A percentile compares a stretch with the other conserved stretches of the same genome.
These are phyloP conservation scores for Orthonychiurus folsomi DNA, from an alignment of 2,888 invertebrate species.

Conservation along the genomic window DNA sequence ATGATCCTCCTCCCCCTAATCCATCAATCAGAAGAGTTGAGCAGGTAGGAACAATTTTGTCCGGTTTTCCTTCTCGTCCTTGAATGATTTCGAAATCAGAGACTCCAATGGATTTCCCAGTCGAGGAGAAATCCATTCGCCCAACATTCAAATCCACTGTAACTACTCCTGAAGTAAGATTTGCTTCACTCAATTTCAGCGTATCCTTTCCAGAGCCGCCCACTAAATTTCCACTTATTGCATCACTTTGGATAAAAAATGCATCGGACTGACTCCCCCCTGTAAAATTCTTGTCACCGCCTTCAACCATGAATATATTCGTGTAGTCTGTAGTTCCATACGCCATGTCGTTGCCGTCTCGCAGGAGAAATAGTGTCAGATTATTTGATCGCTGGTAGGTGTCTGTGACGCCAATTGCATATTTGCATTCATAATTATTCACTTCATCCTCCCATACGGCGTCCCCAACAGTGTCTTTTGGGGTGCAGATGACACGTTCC, in stretches of 20 bases:
- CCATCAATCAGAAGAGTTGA: not conserved
- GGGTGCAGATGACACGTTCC: no score
- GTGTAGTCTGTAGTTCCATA: not conserved
- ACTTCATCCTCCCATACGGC: not conserved
- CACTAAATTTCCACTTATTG: not conserved
- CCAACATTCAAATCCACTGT: not conserved
- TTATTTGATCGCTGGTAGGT: no score
- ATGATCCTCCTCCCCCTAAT: not conserved
- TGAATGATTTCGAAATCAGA: not conserved
- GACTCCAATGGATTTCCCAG: not conserved
- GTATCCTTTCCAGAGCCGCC: not conserved
- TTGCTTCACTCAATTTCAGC: not conserved
- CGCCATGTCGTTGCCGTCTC: no score
- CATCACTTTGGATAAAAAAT: not conserved
- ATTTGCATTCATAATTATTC: not conserved
- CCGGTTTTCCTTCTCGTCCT: not conserved
- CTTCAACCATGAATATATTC: not conserved
- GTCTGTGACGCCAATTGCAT: no score
- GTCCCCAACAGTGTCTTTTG: no score
- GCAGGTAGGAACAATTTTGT: not conserved
- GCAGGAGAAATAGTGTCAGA: no score
- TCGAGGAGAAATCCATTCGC: not conserved
- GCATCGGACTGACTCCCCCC: not conserved
- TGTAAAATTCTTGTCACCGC: not conserved
- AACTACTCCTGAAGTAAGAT: not conserved